Evolutionary conservation across 2,113 vertebrate species (phyloP).

Genomic region (Cyanocitta stelleri): DNA sequence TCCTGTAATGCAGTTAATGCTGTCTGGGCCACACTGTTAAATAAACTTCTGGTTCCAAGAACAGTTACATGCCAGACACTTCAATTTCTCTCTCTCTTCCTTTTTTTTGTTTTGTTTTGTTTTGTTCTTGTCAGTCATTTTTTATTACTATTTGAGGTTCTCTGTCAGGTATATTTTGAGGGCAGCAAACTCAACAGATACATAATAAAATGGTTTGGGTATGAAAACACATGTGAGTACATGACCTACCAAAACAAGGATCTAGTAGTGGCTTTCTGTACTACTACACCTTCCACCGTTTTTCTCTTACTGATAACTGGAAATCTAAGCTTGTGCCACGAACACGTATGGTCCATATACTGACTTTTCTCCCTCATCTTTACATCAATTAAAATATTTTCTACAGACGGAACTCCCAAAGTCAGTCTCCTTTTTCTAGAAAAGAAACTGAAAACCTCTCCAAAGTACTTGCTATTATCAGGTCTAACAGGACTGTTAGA

Average conservation of each 20-base stretch:
- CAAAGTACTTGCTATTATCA: background rate
- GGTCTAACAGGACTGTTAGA: background rate
- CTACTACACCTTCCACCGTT: background rate
- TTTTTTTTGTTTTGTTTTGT: background rate
- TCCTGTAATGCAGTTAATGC: background rate
- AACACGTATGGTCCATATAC: background rate
- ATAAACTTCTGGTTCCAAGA: background rate
- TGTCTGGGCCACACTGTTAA: background rate
- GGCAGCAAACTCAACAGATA: background rate
- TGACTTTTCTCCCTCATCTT: background rate
- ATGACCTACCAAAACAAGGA: background rate
- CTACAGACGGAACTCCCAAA: background rate
- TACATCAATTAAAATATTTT: background rate
- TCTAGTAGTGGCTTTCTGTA: background rate
- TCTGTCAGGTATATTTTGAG: background rate
- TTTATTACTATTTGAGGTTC: background rate
- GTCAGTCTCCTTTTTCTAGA: background rate
- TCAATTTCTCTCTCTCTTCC: background rate
- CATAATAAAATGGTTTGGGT: background rate
- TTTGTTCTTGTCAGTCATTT: background rate
- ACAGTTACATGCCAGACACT: background rate
- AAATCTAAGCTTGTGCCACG: background rate
- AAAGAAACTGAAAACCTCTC: background rate
- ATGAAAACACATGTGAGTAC: background rate
- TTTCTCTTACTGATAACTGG: background rate